Evolutionary conservation across 2,888 invertebrate genomes (phyloP).

Genomic region (Parasteatoda lunata): DNA sequence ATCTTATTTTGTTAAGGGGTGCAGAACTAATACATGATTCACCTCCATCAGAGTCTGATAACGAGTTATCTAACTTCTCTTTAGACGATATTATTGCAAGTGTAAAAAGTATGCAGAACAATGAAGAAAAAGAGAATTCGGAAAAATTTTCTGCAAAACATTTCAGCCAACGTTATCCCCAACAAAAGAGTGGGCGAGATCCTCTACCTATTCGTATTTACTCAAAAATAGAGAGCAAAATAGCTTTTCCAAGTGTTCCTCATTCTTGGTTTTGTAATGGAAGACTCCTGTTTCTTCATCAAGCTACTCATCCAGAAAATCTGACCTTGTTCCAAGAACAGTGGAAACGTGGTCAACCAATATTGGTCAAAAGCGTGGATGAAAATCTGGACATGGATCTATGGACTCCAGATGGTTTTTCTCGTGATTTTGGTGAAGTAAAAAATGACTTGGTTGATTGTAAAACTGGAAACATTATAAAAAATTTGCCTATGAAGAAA

Average conservation of each 20-base stretch:
- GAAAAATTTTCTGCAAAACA: slow-evolving; percentile 79
- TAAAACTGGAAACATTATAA: slow-evolving; percentile 89
- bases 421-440: slow-evolving; percentile 91
- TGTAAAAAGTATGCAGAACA: slow-evolving; percentile 80
- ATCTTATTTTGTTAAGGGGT: slow-evolving; percentile 21
- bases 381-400: slow-evolving; percentile 84
- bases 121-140: slow-evolving; percentile 77
- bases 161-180: slow-evolving; percentile 80
- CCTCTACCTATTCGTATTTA: slow-evolving; percentile 84
- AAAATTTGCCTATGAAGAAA: slow-evolving; percentile 90
- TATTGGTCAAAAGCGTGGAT: slow-evolving; percentile 91
- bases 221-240: slow-evolving; percentile 86
- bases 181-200: slow-evolving; percentile 79
- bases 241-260: slow-evolving; percentile 88
- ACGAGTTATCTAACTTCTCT: slow-evolving; percentile 74
- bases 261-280: slow-evolving; percentile 97
- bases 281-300: slow-evolving; percentile 87
- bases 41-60: slow-evolving; percentile 5
- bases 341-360: slow-evolving; percentile 93
- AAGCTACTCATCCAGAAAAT: slow-evolving; percentile 85
- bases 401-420: slow-evolving; percentile 94
- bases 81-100: slow-evolving; percentile 85
- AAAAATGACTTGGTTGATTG: slow-evolving; percentile 95
- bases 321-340: slow-evolving; percentile 81
- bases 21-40: background rate